Evolutionary conservation across 2,888 invertebrate genomes (phyloP).

Genomic region (Emesis russula): DNA sequence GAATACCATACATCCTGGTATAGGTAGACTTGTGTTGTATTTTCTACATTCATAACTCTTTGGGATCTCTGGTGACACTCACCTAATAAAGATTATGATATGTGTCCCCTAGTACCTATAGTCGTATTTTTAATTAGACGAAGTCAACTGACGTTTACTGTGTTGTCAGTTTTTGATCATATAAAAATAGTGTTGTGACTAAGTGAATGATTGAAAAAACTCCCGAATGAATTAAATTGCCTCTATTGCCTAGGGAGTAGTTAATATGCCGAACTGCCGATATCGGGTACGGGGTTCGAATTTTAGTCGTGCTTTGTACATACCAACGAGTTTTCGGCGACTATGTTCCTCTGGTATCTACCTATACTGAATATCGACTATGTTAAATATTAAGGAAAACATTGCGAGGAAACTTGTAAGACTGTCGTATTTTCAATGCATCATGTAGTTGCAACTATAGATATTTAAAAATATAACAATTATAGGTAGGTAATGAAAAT

Average conservation of each 20-base stretch:
- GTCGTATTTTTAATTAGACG: constrained; percentile 44
- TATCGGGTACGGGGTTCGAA: constrained; percentile 26
- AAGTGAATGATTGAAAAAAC: no score
- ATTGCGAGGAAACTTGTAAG: constrained; percentile 49
- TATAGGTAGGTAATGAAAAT: no score
- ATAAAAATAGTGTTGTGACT: neutral
- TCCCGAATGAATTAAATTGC: no score
- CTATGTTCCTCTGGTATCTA: constrained; percentile 53
- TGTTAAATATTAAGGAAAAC: constrained; percentile 61
- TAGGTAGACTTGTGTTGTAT: no score
- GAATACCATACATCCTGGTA: no score
- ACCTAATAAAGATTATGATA: no score
- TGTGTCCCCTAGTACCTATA: constrained; percentile 14
- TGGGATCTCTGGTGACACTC: no score
- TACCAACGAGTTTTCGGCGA: constrained; percentile 71
- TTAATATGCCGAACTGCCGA: constrained; percentile 27
- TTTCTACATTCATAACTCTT: no score
- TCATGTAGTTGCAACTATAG: constrained; percentile 32
- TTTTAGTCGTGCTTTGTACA: constrained; percentile 51
- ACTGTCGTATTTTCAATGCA: constrained; percentile 23
- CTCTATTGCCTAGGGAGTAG: constrained; percentile 5
- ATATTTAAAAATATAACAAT: constrained; percentile 3
- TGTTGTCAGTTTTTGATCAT: constrained; percentile 40
- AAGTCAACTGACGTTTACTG: constrained; percentile 40
- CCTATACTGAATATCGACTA: constrained; percentile 66